Evolutionary conservation across 2,113 vertebrate species (phyloP).

Genomic region (Riparia riparia): DNA sequence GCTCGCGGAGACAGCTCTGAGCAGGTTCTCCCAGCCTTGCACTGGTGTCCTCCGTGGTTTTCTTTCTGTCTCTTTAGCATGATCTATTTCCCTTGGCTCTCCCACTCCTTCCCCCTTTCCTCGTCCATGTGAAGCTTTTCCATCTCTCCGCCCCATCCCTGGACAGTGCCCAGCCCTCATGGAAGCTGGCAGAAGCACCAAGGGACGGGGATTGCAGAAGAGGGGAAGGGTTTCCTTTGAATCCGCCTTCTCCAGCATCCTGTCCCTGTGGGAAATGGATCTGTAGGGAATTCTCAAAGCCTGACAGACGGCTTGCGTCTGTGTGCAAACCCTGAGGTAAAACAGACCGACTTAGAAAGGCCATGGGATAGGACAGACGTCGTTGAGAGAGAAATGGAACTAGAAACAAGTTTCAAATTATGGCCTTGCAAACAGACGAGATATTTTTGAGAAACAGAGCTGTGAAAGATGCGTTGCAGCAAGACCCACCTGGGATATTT

Average conservation of each 20-base stretch:
- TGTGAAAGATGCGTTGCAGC: not conserved
- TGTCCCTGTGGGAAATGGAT: not conserved
- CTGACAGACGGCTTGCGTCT: not conserved
- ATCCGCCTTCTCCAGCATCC: not conserved
- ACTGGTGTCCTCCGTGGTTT: not conserved
- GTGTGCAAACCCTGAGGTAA: not conserved
- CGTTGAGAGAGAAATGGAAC: not conserved
- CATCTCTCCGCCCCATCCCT: too few species aligned
- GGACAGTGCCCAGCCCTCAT: not conserved
- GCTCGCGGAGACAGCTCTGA: not conserved
- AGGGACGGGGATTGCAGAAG: not conserved
- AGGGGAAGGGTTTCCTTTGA: not conserved
- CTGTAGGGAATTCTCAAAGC: not conserved
- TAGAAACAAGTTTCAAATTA: not conserved
- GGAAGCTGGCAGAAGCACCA: not conserved
- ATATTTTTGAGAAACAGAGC: not conserved
- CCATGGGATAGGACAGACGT: not conserved
- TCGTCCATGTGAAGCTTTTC: not conserved
- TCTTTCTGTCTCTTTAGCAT: not conserved
- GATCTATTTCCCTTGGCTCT: not conserved
- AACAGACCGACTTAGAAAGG: not conserved
- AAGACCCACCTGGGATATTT: fast-evolving
- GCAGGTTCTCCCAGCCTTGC: not conserved
- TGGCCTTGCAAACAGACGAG: not conserved
- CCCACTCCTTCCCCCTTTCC: not conserved